These are phyloP conservation scores for Apostichopus japonicus DNA, from an alignment of 35 echinoderm and acorn worm species.

Conservation along the genomic window DNA sequence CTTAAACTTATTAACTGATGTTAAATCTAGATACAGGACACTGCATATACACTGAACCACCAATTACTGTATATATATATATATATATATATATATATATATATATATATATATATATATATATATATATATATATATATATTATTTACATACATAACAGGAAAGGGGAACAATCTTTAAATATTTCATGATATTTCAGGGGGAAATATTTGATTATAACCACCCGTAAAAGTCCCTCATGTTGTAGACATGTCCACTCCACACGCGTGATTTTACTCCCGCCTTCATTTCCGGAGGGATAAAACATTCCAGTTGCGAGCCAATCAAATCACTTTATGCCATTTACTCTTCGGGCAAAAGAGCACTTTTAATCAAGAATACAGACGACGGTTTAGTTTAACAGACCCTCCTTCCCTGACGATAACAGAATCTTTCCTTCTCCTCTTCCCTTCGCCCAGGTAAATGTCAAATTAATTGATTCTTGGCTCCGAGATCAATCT, in stretches of 20 bases:
- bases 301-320: not conserved
- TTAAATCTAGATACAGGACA: no score
- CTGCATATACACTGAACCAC: no score
- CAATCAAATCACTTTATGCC: conserved; percentile 13
- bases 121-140: no score
- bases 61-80: no score
- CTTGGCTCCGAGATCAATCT: conserved; percentile 37
- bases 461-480: conserved; percentile 56
- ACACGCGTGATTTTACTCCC: not conserved
- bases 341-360: conserved; percentile 8
- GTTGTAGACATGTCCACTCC: not conserved
- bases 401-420: conserved; percentile 1
- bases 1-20: no score
- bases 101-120: no score
- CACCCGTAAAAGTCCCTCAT: not conserved
- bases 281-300: not conserved
- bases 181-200: no score
- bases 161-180: no score
- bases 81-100: no score
- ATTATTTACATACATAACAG: no score
- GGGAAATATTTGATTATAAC: not conserved
- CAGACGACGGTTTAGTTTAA: conserved; percentile 39
- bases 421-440: not conserved
- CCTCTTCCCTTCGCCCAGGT: conserved; percentile 7
- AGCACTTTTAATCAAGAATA: conserved; percentile 49